Percentiles rank a stretch among this genome's conserved stretches.
Conservation (phyloP, 2,888 invertebrate genomes). For the Drosophila ustulata region DNA sequence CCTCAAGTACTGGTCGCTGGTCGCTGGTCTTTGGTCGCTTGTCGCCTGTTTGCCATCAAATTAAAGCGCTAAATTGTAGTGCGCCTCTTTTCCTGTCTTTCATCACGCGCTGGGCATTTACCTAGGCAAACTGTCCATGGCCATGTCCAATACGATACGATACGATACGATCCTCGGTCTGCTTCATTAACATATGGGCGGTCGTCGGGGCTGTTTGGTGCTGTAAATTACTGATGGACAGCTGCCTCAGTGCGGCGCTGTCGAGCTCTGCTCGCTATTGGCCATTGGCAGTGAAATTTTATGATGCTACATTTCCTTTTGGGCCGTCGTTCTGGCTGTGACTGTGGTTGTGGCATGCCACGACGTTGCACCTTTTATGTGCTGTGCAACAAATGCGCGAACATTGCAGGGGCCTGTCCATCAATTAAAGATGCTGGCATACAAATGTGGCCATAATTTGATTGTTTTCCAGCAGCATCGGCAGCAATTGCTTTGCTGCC, state of each 20-base stretch:
- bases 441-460: conserved; percentile 73
- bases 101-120: conserved; percentile 61
- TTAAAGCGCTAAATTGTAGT: conserved; percentile 76
- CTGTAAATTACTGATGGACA: conserved; percentile 65
- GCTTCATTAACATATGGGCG: conserved; percentile 72
- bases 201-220: conserved; percentile 24
- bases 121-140: conserved; percentile 26
- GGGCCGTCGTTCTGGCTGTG: conserved; percentile 1
- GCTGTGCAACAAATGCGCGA: conserved; percentile 63
- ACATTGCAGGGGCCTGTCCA: conserved; percentile 45
- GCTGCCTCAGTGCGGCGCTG: conserved; percentile 35
- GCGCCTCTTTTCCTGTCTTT: conserved; percentile 68
- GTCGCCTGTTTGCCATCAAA: conserved; percentile 67
- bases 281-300: conserved; percentile 70
- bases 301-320: conserved; percentile 62
- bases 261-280: background rate
- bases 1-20: conserved; percentile 31
- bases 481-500: conserved; percentile 10
- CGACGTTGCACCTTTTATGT: conserved; percentile 48
- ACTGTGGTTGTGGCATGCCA: conserved; percentile 1
- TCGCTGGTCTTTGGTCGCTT: conserved; percentile 33
- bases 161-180: conserved; percentile 27
- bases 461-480: conserved; percentile 52
- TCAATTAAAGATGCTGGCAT: conserved; percentile 66
- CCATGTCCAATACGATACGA: conserved; percentile 46